phyloP scores from a whole-genome alignment of 2,888 invertebrate genomes.

The Lysandra bellargus region DNA sequence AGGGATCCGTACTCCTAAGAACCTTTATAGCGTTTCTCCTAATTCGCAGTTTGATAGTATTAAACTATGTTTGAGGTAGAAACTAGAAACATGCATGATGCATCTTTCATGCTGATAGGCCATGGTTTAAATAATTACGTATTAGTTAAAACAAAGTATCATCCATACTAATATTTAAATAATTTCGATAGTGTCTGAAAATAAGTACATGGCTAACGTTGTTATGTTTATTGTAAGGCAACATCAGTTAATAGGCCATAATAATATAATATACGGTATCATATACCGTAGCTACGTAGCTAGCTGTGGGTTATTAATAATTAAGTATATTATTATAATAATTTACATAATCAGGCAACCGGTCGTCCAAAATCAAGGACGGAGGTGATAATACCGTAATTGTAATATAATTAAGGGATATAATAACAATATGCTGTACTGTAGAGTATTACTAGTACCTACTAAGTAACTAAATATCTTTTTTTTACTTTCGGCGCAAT shows the following conservation, averaged over 20 bases:
- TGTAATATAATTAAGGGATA: neutral
- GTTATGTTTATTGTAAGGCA: neutral
- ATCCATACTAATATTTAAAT: too few species aligned
- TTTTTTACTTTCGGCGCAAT: too few species aligned
- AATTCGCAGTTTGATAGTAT: too few species aligned
- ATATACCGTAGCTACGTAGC: neutral
- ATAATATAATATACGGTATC: neutral
- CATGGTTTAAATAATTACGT: too few species aligned
- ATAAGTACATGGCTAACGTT: neutral
- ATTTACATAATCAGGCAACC: constrained; percentile 2
- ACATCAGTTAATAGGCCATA: neutral
- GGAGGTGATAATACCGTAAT: neutral
- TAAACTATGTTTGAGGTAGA: too few species aligned
- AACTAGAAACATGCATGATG: too few species aligned
- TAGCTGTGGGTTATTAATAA: neutral
- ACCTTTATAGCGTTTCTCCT: too few species aligned
- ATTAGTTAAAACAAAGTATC: too few species aligned
- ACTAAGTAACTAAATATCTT: too few species aligned
- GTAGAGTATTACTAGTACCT: too few species aligned
- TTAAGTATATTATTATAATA: neutral
- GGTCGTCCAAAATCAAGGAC: neutral
- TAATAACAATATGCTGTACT: neutral
- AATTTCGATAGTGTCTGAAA: neutral
- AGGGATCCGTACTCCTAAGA: too few species aligned
- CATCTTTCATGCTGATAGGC: too few species aligned